Evolutionary conservation across 2,797 vertebrate species (phyloP).

Genomic region (Notolepis coatsorum): DNA sequence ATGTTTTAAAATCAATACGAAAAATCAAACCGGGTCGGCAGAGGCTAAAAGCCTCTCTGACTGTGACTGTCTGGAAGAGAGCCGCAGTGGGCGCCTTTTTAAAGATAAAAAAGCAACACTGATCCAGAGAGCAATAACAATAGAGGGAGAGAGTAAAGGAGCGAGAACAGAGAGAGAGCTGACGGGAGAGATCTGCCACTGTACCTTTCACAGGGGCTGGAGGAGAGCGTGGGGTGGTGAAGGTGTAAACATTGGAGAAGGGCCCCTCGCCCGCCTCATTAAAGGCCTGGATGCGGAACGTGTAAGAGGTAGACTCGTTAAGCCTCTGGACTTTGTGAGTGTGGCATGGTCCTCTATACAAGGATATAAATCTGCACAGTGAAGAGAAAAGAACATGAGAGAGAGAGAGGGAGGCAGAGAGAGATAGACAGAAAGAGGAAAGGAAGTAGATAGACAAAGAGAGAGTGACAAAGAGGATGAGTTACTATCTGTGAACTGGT

Average conservation of each 20-base stretch:
- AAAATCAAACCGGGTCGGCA: no score
- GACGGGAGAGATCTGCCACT: not conserved
- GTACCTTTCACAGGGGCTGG: constrained; percentile 95
- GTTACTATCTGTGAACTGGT: constrained; percentile 19
- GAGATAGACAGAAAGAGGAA: not conserved
- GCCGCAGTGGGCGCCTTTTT: no score
- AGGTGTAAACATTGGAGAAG: constrained; percentile 94
- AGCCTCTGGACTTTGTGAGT: constrained; percentile 99
- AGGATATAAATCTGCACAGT: constrained; percentile 89
- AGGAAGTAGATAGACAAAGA: constrained; percentile 18
- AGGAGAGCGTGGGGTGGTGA: constrained; percentile 94
- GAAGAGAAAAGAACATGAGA: constrained; percentile 46
- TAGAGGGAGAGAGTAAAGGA: not conserved
- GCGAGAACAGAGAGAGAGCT: not conserved
- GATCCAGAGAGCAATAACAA: not conserved
- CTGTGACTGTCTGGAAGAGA: no score
- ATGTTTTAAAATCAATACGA: no score
- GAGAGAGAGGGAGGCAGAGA: not conserved
- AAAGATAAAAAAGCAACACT: no score
- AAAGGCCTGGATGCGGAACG: constrained; percentile 97
- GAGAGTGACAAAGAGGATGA: constrained; percentile 31
- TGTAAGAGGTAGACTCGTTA: constrained; percentile 96
- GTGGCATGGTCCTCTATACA: constrained; percentile 98
- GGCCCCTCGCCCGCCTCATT: constrained; percentile 98
- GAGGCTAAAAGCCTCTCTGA: no score